These are phyloP conservation scores for Margaritifera margaritifera DNA, from an alignment of 2,888 invertebrate genomes.

Conservation along the genomic window DNA sequence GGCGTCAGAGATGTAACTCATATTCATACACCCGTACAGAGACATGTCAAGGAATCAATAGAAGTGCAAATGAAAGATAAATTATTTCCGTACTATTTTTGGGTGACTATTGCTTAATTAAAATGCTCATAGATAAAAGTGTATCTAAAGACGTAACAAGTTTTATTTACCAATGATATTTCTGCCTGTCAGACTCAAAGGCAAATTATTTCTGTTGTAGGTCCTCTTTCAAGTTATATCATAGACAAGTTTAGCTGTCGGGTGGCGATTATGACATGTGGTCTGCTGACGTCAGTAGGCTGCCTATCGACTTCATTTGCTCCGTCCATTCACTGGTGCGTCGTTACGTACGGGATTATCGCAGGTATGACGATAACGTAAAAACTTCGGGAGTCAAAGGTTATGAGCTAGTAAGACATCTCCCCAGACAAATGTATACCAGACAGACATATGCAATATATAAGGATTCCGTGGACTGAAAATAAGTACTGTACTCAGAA, in stretches of 20 bases:
- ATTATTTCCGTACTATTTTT: too few relatives aligned
- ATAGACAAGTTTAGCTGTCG: conserved; percentile 46
- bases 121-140: too few relatives aligned
- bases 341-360: conserved; percentile 45
- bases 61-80: too few relatives aligned
- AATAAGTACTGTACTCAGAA: too few relatives aligned
- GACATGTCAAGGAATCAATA: too few relatives aligned
- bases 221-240: conserved; percentile 46
- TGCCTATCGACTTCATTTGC: conserved; percentile 43
- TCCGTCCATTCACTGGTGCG: conserved; percentile 34
- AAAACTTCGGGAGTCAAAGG: neutral
- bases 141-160: too few relatives aligned
- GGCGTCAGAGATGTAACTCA: too few relatives aligned
- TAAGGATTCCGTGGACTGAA: neutral
- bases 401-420: neutral
- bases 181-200: too few relatives aligned
- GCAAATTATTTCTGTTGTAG: conserved; percentile 27
- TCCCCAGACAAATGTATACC: neutral
- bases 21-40: too few relatives aligned
- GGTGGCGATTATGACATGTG: conserved; percentile 42
- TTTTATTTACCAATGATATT: too few relatives aligned
- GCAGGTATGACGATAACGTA: conserved; percentile 29
- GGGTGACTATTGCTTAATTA: too few relatives aligned
- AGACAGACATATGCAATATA: neutral
- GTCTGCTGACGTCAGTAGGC: conserved; percentile 41